Base-by-base conservation (phyloP, 2,797 vertebrate species). In the Mareca strepera region DNA sequence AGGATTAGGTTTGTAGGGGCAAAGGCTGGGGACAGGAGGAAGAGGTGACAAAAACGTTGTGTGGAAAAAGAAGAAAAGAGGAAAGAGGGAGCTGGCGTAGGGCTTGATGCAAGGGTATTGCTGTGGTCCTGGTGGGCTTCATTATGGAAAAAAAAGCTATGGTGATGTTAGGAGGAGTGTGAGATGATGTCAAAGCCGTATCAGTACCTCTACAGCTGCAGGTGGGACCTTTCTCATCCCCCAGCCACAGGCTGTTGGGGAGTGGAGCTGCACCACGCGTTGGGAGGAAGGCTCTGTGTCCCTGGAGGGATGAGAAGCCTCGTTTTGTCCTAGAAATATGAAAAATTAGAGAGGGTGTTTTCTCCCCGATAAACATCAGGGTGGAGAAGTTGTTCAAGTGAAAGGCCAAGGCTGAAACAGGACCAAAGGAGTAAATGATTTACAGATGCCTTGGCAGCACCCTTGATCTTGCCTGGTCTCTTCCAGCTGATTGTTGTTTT, bases 381-480 rank as follows among this genome's bases (percentile, higher is more conserved):
- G 67, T 88, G 67, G 88, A 82, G 56, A 84, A 76, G 52, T 66
- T 83, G 62, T 88, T 66, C 0, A 2, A 66, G 64, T 53, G 74
- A 33, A 86, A 95, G 74, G 78, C 70, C 88, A 87, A 88, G 78
- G 72, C 72, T 77, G 78, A 94, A 43, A n/a, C 7, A 50, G 53
- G 56, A 88, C 43, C 37, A 35, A 83, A 86, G 79, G 53, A 35
- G 41, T 86, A 62, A 88, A 93, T 94, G 52, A 92, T 84, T 46
- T 95, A 39, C 66, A 63, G 83, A 81, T 72, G 90, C 56, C 85
- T 72, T 90, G 88, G 78, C 95, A 82, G 33, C 74, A 59, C 37
- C 94, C 90, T 94, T 96, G 82, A 94, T 93, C 92, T 88, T 86
- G 69, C 20, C 46, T 70, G 28, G 76, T 82, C 43, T 77, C 64